A percentile compares a stretch with the other conserved stretches of the same genome.
Evolutionary conservation across 1,140 invertebrate species (phyloP).

Genomic region (Eurosta solidaginis): DNA sequence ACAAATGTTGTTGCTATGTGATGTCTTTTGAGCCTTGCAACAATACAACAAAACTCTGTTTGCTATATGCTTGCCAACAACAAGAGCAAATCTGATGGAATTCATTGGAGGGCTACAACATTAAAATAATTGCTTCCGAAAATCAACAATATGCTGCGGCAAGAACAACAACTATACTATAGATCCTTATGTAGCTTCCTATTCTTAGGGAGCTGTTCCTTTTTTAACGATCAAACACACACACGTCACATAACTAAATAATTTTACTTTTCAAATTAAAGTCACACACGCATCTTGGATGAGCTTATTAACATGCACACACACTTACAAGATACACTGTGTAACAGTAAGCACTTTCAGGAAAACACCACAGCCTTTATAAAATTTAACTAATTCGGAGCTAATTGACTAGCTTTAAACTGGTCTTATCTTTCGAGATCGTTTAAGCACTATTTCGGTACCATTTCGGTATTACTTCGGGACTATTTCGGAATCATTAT

Average conservation of each 20-base stretch:
- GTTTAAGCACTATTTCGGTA: too few species aligned
- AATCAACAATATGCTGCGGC: conserved; percentile 39
- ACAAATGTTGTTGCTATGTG: neutral
- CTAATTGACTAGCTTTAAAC: too few species aligned
- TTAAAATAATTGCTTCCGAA: conserved; percentile 59
- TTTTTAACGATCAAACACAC: neutral
- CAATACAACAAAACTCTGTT: neutral
- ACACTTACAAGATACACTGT: too few species aligned
- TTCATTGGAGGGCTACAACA: conserved; percentile 25
- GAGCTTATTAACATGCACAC: too few species aligned
- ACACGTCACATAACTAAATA: neutral
- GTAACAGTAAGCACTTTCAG: too few species aligned
- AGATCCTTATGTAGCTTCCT: neutral
- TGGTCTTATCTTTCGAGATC: too few species aligned
- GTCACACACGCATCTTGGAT: too few species aligned
- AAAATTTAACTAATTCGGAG: too few species aligned
- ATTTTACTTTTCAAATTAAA: too few species aligned
- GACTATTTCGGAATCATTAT: too few species aligned
- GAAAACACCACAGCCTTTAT: too few species aligned
- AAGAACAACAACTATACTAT: neutral
- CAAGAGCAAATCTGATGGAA: neutral
- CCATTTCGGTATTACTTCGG: too few species aligned
- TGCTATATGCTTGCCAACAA: neutral
- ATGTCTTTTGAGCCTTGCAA: neutral
- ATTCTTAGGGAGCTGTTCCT: neutral